A percentile compares a stretch with the other conserved stretches of the same genome.
Evolutionary conservation across 2,797 vertebrate species (phyloP).

Genomic region (Hyperoplus immaculatus): DNA sequence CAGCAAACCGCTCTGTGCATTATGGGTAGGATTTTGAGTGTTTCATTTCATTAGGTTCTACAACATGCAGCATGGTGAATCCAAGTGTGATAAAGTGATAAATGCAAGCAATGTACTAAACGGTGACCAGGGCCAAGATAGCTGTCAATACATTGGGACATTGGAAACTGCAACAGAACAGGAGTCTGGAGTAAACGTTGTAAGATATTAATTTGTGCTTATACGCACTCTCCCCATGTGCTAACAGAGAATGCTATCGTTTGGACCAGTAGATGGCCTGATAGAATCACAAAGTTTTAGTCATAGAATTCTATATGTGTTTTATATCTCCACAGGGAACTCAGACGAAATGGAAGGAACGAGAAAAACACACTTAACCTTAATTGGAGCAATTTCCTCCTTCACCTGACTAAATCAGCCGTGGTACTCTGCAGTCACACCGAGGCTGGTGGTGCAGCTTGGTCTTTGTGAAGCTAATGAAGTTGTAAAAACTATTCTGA

Average conservation of each 20-base stretch:
- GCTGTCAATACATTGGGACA: too few species aligned
- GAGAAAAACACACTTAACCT: slow-evolving; percentile 47
- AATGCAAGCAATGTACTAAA: too few species aligned
- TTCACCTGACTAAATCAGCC: slow-evolving; percentile 66
- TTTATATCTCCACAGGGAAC: slow-evolving; percentile 25
- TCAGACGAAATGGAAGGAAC: slow-evolving; percentile 31
- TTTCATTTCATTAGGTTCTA: too few species aligned
- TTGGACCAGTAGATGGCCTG: background rate
- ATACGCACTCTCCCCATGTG: background rate
- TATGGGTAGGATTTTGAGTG: too few species aligned
- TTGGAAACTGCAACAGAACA: too few species aligned
- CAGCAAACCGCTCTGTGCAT: too few species aligned
- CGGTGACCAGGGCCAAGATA: too few species aligned
- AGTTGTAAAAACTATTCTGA: slow-evolving; percentile 3
- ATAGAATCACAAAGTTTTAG: slow-evolving; percentile 1
- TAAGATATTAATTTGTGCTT: background rate
- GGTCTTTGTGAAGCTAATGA: background rate
- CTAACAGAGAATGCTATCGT: background rate
- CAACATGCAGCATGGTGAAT: too few species aligned
- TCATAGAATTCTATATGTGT: background rate
- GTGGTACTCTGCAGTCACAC: slow-evolving; percentile 50
- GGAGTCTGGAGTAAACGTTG: too few species aligned
- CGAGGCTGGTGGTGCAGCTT: slow-evolving; percentile 22
- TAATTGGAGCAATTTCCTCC: slow-evolving; percentile 60
- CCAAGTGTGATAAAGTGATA: too few species aligned